phyloP scores from a whole-genome alignment of 2,797 vertebrate species.

The Hypotaenidia philippensis region DNA sequence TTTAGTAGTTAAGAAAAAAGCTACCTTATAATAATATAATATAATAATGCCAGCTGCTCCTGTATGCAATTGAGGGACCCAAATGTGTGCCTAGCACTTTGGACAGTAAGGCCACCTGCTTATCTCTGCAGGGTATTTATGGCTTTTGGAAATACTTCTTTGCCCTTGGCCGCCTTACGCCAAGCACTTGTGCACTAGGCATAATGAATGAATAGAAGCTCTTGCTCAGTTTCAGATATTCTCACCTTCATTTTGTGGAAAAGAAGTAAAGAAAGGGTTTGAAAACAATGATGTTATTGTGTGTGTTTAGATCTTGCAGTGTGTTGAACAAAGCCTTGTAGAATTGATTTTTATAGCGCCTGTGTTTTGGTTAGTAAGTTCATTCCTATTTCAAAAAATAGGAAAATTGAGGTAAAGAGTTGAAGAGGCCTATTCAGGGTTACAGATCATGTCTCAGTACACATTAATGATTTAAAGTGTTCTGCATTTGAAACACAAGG shows the following conservation, averaged over 20 bases:
- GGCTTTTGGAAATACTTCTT: slow-evolving; percentile 15
- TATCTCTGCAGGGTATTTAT: slow-evolving; percentile 3
- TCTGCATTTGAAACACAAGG: background rate
- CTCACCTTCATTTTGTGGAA: background rate
- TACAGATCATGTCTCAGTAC: background rate
- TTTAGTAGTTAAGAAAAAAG: background rate
- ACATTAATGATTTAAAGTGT: background rate
- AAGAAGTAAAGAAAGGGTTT: background rate
- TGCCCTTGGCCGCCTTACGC: background rate
- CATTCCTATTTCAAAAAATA: background rate
- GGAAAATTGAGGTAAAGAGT: background rate
- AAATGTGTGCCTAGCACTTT: background rate
- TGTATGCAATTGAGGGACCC: background rate
- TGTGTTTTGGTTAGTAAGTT: background rate
- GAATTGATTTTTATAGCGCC: background rate
- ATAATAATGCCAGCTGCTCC: background rate
- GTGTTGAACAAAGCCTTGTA: background rate
- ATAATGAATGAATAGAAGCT: background rate
- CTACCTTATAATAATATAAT: background rate
- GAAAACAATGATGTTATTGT: background rate
- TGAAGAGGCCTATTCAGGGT: background rate
- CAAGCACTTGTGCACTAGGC: background rate
- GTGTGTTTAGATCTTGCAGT: background rate
- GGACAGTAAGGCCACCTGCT: background rate
- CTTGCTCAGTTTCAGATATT: background rate